Base-by-base conservation (phyloP, 1,140 invertebrate species). In the Whitmania pigra region DNA sequence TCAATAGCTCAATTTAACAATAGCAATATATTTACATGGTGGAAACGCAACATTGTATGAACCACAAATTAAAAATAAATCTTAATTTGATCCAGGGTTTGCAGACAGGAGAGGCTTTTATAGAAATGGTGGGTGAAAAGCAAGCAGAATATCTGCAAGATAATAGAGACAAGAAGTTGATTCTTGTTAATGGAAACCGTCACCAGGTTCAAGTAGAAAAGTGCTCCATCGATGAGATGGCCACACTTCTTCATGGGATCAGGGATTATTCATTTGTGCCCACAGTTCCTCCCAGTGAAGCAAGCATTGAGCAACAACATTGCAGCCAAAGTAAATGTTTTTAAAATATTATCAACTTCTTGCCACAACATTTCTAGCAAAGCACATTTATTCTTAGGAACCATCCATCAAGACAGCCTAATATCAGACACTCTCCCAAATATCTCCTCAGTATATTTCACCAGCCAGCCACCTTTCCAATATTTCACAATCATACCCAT, bases 101-200 rank as follows among this genome's bases (percentile, higher is more conserved):
- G 9, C 22, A 22, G 20, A 25, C 57, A 63, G 57, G 57, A 31
- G 57, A 63, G 15, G 57, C 57, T 31, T 63, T 63, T 18, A 63
- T 63, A 63, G 57, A 63, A 31, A 63, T 63, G 57, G 57, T 63
- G 4, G 57, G 57, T 63, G 57, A 63, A 31, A 63, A 63, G 18
- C 57, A 63, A 63, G 57, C 57, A 25, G 57, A 63, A 63, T 7
- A 31, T 31, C 29, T 31, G 0, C 22, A 22, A 31, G 3, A 22
- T 22, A 63, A 63, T 20, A 63, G 29, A 31, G 22, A 63, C 57
- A 63, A 63, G 57, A 63, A 63, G 57, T 25, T 63, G 57, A 63
- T 63, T 13, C 29, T 63, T 22, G 57, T 63, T 13, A 25, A 22
- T 22, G 29, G 57, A 22, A 63, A 31, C 22, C 57, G 57, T 13